Conservation (phyloP, 1,140 invertebrate genomes). For the Leptoteleia sp. region DNA sequence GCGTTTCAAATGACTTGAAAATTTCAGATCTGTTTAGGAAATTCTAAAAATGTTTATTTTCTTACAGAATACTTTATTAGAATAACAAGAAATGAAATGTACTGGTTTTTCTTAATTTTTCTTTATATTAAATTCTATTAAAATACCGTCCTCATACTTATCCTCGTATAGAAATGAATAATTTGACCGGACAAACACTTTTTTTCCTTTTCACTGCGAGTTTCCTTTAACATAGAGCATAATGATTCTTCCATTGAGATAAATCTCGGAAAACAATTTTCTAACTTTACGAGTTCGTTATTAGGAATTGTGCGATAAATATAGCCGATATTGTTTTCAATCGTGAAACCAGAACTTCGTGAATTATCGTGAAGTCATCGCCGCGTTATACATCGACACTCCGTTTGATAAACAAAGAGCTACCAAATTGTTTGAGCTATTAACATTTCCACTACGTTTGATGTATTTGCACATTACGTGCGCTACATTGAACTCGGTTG, state of each 20-base stretch:
- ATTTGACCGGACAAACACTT: too few species aligned
- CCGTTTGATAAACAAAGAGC: neutral
- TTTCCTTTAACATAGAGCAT: neutral
- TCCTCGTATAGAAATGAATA: too few species aligned
- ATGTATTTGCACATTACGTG: neutral
- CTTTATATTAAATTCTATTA: too few species aligned
- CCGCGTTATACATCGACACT: neutral
- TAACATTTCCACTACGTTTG: neutral
- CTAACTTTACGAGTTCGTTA: constrained; percentile 14
- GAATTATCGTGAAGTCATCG: neutral
- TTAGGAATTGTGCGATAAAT: constrained; percentile 24
- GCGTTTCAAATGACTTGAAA: too few species aligned
- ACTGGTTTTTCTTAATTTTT: too few species aligned
- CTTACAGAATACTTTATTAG: too few species aligned
- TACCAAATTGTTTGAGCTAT: neutral
- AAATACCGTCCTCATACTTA: too few species aligned
- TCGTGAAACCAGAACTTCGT: neutral
- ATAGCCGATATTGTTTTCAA: constrained; percentile 25
- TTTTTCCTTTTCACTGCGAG: too few species aligned
- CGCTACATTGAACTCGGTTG: neutral
- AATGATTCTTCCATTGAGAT: constrained; percentile 5
- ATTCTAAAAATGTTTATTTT: too few species aligned
- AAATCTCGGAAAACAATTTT: constrained; percentile 19
- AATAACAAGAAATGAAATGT: too few species aligned
- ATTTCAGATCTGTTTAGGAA: too few species aligned